Conservation (phyloP, 2,113 vertebrate genomes). For the Cebus imitator region DNA sequence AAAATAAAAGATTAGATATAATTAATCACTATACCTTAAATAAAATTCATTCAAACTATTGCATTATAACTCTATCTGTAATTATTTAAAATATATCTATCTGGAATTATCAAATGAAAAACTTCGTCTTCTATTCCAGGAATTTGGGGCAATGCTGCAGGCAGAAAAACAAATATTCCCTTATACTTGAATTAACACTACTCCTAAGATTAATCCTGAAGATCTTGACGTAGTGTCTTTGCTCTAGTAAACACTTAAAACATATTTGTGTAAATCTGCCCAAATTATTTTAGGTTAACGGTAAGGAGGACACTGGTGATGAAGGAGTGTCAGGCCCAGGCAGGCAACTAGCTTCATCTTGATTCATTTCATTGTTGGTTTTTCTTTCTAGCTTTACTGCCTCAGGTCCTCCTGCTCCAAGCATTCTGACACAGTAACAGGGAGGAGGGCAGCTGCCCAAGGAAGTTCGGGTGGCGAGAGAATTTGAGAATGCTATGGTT, state of each 20-base stretch:
- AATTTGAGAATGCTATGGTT: neutral
- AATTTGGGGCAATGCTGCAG: neutral
- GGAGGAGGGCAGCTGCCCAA: too few species aligned
- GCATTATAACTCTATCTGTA: neutral
- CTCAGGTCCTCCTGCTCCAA: neutral
- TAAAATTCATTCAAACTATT: neutral
- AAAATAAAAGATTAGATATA: neutral
- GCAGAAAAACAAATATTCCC: neutral
- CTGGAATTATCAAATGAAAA: conserved; percentile 15
- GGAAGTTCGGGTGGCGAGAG: neutral
- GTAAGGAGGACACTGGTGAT: neutral
- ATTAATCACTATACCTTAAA: neutral
- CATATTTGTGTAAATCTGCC: neutral
- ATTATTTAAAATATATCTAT: conserved; percentile 37
- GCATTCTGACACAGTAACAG: neutral
- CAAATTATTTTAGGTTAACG: neutral
- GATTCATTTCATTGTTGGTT: neutral
- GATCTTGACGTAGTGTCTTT: neutral
- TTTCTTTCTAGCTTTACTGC: neutral
- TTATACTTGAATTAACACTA: neutral
- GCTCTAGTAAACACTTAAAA: neutral
- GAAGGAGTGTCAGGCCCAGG: neutral
- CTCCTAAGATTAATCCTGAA: neutral
- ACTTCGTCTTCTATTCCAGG: neutral
- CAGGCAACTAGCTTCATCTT: neutral